These are phyloP conservation scores for Epinephelus cyanopodus DNA, from an alignment of 2,113 vertebrate genomes.

Conservation along the genomic window DNA sequence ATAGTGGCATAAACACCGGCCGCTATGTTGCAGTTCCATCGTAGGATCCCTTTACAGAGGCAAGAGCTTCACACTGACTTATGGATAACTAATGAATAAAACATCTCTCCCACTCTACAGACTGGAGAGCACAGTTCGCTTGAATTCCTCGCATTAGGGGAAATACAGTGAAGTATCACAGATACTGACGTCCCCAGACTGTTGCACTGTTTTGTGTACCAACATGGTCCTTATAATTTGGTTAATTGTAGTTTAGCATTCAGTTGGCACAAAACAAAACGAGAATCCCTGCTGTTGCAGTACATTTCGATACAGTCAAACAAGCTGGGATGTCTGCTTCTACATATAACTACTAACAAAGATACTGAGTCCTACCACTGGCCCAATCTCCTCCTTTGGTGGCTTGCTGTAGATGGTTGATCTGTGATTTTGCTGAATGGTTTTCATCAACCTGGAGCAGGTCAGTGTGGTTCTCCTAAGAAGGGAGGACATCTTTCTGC, in stretches of 20 bases:
- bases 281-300: not conserved
- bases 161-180: constrained; percentile 44
- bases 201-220: not conserved
- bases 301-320: not conserved
- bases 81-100: constrained; percentile 80
- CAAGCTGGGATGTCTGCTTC: not conserved
- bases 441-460: constrained; percentile 27
- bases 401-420: constrained; percentile 82
- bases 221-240: not conserved
- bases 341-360: constrained; percentile 16
- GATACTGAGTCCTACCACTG: constrained; percentile 78
- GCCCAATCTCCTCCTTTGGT: constrained; percentile 80
- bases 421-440: constrained; percentile 50
- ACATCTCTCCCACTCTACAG: constrained; percentile 63
- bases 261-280: not conserved
- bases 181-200: constrained; percentile 17
- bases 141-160: constrained; percentile 69
- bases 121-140: constrained; percentile 42
- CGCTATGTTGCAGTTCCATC: constrained; percentile 63
- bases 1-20: constrained; percentile 63
- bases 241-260: constrained; percentile 9
- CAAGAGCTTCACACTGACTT: constrained; percentile 57
- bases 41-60: constrained; percentile 60
- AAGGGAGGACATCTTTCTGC: constrained; percentile 69
- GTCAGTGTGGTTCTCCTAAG: constrained; percentile 46